Evolutionary conservation across 2,888 invertebrate species (phyloP).

Genomic region (Pycnomerus fuliginosus): DNA sequence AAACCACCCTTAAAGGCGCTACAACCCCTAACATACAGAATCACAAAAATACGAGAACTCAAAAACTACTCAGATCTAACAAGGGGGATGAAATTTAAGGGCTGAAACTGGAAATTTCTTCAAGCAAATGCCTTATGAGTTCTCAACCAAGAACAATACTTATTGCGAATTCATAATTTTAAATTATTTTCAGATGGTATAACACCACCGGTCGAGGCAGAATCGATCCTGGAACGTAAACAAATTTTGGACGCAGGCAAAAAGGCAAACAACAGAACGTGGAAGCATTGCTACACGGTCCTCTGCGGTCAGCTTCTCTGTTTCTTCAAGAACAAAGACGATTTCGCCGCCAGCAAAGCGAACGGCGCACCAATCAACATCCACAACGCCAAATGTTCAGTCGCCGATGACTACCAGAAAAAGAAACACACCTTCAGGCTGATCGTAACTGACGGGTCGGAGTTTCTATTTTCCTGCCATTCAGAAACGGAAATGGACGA

Average conservation of each 20-base stretch:
- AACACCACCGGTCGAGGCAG: conserved; percentile 89
- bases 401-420: conserved; percentile 93
- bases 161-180: no score
- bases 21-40: no score
- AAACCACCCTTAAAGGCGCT: no score
- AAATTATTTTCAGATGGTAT: conserved; percentile 54
- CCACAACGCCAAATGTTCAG: conserved; percentile 75
- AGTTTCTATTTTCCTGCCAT: conserved; percentile 84
- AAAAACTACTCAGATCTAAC: no score
- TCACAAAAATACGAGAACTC: no score
- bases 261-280: conserved; percentile 90
- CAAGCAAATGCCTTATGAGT: no score
- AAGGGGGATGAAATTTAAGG: no score
- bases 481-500: conserved; percentile 76
- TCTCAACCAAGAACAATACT: no score
- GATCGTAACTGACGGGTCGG: conserved; percentile 84
- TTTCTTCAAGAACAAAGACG: conserved; percentile 95
- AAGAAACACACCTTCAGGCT: conserved; percentile 91
- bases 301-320: conserved; percentile 95
- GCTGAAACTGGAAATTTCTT: no score
- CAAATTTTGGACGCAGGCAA: conserved; percentile 92
- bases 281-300: conserved; percentile 94
- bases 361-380: conserved; percentile 84
- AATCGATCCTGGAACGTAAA: conserved; percentile 89
- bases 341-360: conserved; percentile 85